Percentiles rank a stretch among this genome's conserved stretches.
Evolutionary conservation across 2,797 vertebrate species (phyloP).

Genomic region (Aplochiton taeniatus): DNA sequence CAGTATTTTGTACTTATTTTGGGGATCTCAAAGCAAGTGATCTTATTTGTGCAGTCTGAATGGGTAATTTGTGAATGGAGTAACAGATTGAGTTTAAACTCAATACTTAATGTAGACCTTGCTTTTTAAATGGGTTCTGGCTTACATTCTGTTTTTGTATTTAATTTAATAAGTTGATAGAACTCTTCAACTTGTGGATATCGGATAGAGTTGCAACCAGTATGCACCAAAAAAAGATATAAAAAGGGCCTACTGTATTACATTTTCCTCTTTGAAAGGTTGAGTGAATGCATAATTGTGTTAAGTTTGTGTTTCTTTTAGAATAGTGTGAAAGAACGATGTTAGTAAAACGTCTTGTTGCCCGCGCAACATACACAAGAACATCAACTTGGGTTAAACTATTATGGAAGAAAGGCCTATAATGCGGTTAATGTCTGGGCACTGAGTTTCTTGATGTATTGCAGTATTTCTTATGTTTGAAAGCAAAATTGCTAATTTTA

Average conservation of each 20-base stretch:
- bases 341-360: slow-evolving; percentile 31
- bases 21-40: neutral
- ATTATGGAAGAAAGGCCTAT: slow-evolving; percentile 4
- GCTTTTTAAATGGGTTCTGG: slow-evolving; percentile 13
- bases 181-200: too few species aligned
- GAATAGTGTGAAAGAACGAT: slow-evolving; percentile 59
- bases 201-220: slow-evolving; percentile 18
- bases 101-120: neutral
- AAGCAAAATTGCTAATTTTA: too few species aligned
- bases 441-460: neutral
- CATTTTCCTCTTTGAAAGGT: slow-evolving; percentile 50
- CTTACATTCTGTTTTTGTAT: too few species aligned
- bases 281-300: neutral
- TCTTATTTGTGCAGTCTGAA: neutral
- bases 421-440: too few species aligned
- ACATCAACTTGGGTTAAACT: slow-evolving; percentile 62
- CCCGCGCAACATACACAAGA: slow-evolving; percentile 49
- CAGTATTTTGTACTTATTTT: neutral
- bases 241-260: slow-evolving; percentile 29
- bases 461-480: too few species aligned
- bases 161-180: too few species aligned
- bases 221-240: slow-evolving; percentile 12
- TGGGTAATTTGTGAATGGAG: neutral
- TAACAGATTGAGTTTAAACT: neutral
- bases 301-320: slow-evolving; percentile 52